phyloP scores from a whole-genome alignment of 2,888 invertebrate species.

The Panopea generosa region DNA sequence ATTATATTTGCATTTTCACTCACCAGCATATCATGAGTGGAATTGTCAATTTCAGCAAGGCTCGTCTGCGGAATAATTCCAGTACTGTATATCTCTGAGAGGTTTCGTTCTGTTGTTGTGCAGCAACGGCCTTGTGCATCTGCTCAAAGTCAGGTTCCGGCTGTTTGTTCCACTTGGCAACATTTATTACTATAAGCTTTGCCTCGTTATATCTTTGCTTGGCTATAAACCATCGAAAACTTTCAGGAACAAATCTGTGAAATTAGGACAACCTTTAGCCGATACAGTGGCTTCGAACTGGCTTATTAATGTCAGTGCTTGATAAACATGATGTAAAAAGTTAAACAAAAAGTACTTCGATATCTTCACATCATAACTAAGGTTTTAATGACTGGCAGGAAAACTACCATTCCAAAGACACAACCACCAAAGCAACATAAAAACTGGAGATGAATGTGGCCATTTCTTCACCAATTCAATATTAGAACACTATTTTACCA shows the following conservation, averaged over 20 bases:
- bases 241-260: conserved; percentile 61
- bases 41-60: conserved; percentile 28
- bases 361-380: too few species aligned
- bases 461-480: too few species aligned
- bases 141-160: conserved; percentile 36
- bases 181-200: conserved; percentile 31
- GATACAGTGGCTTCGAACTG: too few species aligned
- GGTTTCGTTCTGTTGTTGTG: conserved; percentile 1
- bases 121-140: conserved; percentile 6
- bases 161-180: conserved; percentile 49
- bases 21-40: conserved; percentile 47
- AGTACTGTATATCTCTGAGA: conserved; percentile 51
- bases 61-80: conserved; percentile 27
- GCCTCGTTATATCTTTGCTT: conserved; percentile 51
- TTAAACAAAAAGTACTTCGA: neutral
- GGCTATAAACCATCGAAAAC: conserved; percentile 61
- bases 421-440: too few species aligned
- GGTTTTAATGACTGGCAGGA: too few species aligned
- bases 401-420: too few species aligned
- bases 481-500: too few species aligned
- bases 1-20: too few species aligned
- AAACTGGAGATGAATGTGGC: too few species aligned
- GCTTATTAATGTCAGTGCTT: too few species aligned
- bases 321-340: neutral
- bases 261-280: too few species aligned